Evolutionary conservation across 2,888 invertebrate species (phyloP), one percentile per base, ranked within the genome.

Genomic region (Sclerodermus sp.): DNA sequence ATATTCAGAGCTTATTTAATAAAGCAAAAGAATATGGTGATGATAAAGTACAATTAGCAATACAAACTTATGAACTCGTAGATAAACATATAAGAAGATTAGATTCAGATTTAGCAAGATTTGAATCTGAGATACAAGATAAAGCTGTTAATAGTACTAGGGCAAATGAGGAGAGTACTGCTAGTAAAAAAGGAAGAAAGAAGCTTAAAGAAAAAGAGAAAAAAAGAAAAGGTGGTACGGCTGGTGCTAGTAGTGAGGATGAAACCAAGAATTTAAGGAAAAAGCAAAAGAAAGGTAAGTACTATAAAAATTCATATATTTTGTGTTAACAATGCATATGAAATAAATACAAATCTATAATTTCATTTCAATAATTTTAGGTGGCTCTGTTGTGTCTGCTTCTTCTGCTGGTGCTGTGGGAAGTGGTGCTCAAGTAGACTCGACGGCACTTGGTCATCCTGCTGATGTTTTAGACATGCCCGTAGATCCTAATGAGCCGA

Each of bases 21-120:
- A 96, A 95, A 79, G 95, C 96, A 12, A 93, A 93, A 71, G 96
- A 96, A 74, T 95, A 93, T 75, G 95, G 95, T 1, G 97, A 97
- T 74, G 96, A 97, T 71, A 98, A 98, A 82, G 96, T 98, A 30
- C 94, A 96, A 75, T 82, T 98, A 53, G 96, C 98, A 1, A 95
- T 96, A 79, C 96, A 97, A 81, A 97, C 97, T 0, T 99, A 99
- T 74, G 98, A 99, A 81, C 82, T 97, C 79, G 96, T 97, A 32
- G 97, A 99, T 79, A 97, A 97, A 78, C 97, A 98, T 77, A 98
- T 98, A 62, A 84, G 97, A 67, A 86, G 95, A 65, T 82, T 98
- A 69, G 98, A 98, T 79, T 93, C 95, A 48, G 97, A 98, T 82
- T 84, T 98, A 72, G 95, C 96, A 1, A 85, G 96, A 53, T 98